Evolutionary conservation across 2,797 vertebrate genomes (phyloP), one percentile per base, ranked within the genome.

Genomic region (Thalassophryne amazonica): DNA sequence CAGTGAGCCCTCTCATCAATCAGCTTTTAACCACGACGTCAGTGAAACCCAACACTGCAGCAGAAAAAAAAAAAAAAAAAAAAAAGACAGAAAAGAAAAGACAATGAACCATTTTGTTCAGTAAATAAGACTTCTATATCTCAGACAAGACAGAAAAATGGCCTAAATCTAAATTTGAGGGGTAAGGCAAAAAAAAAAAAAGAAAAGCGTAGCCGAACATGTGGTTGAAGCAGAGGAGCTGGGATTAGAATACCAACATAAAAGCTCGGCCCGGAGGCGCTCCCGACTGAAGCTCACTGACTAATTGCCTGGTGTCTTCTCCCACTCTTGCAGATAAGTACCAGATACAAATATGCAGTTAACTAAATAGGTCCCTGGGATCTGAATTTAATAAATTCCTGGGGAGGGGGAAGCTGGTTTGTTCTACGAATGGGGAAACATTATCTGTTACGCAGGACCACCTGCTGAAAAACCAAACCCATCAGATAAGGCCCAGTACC

Each of bases 311-410:
- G 50, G n/a, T 28, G 48, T 70, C 65, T 61, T 60, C 41, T 10
- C 6, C 33, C 38, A 9, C 32, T 47, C 29, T 31, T 36, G 46
- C 24, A 36, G 60, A 65, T 72, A 73, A 72, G 54, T 16, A 67
- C 43, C 57, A 69, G 49, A 39, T 23, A 31, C 57, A 50, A 25
- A 59, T 69, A 73, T 63, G 61, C 55, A 83, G 81, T 85, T 82
- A 82, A 43, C 70, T 74, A 76, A 87, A 82, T 80, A 64, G 65
- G 34, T 76, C 56, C 37, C 31, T 53, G 52, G 57, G 65, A 77
- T 78, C 36, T 52, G 38, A 18, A 50, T 32, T 59, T 64, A 69
- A 79, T 76, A 65, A 68, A 76, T 70, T 41, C 32, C 13, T 4
- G 28, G 27, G 19, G 23, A 27, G 43, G 3, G 37, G 50, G 4